Base-by-base conservation (phyloP, 2,888 invertebrate species). In the Ischnura elegans region DNA sequence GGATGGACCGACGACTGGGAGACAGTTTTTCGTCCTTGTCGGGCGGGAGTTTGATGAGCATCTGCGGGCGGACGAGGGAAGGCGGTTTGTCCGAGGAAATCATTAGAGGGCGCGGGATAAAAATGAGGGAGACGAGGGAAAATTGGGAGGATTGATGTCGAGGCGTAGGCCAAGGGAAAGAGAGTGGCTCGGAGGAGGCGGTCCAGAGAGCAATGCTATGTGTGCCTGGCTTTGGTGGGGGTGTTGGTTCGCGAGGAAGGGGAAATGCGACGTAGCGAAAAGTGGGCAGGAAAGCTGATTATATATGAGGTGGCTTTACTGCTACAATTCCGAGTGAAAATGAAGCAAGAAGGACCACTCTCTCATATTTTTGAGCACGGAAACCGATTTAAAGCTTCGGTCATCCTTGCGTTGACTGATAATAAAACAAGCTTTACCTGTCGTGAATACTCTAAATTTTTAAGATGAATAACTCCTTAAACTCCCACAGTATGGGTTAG, bases 271-370 rank as follows among this genome's bases (percentile, higher is more conserved):
- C 36, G 29, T 10, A 13, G n/a, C n/a, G 76, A 16, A 36, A 76
- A 76, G 76, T 76, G 76, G 76, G 36, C 76, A 76, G 29, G 36
- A 76, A 76, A 76, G 76, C 76, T 13, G 76, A 76, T 76, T 76
- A 76, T 36, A 76, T 76, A 76, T 76, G 76, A 76, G 76, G 76
- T 36, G 36, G 76, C 76, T 76, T 76, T 76, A 10, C 76, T 36
- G 36, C 13, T 29, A 76, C 76, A 29, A 76, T 76, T 76, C 76
- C 10, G 76, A 29, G 36, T 36, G 36, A 76, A 76, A 36, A 76
- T 36, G 36, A 76, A 76, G 16, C 76, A 36, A 76, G 29, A 76
- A 76, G 10, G 36, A 8, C 76, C 76, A 16, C 6, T 21, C 76
- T 36, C 29, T 76, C 3, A 36, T 51, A 19, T 51, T 51, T 51